Evolutionary conservation across 2,113 vertebrate species (phyloP).

Genomic region (Pygathrix nemaeus): DNA sequence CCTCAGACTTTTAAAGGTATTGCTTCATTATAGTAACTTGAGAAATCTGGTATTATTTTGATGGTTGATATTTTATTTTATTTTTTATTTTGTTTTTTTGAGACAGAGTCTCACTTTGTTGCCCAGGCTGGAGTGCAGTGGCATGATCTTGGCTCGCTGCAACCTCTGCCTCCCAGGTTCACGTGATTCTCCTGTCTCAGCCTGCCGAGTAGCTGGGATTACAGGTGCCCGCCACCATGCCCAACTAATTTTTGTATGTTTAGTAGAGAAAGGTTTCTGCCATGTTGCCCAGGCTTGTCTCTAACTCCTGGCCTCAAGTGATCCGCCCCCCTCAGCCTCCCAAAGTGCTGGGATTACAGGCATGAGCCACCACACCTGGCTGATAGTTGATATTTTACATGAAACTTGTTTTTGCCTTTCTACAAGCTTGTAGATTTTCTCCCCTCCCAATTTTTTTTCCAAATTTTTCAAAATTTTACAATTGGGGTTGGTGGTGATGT

Average conservation of each 20-base stretch:
- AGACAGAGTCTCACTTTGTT: background rate
- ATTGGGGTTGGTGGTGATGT: background rate
- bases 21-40: background rate
- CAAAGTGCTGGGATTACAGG: background rate
- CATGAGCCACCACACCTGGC: background rate
- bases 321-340: background rate
- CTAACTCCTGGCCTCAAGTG: background rate
- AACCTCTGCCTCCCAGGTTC: background rate
- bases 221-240: background rate
- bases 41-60: constrained; percentile 9
- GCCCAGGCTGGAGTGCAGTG: background rate
- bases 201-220: background rate
- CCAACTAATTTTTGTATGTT: background rate
- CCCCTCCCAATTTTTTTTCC: background rate
- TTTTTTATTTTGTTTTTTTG: background rate
- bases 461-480: background rate
- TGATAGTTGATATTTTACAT: background rate
- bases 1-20: background rate
- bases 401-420: constrained; percentile 38
- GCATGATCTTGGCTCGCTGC: background rate
- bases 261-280: background rate
- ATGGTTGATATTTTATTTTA: background rate
- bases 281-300: background rate
- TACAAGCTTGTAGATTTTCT: background rate
- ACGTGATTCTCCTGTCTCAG: background rate